Evolutionary conservation across 2,888 invertebrate species (phyloP).

Genomic region (Ophion slaviceki): DNA sequence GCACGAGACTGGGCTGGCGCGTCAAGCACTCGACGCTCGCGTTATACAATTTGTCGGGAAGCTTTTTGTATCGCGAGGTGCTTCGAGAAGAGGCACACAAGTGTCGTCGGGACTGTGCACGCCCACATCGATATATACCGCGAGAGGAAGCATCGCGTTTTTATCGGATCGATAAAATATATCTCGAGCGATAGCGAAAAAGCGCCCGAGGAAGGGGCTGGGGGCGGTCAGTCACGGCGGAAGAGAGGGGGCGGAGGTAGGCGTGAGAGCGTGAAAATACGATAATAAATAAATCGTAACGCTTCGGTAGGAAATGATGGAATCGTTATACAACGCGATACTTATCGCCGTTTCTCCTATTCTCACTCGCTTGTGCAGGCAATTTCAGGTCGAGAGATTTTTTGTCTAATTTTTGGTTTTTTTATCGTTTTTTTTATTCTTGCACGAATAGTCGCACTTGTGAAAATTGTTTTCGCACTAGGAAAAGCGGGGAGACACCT

Average conservation of each 20-base stretch:
- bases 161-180: conserved; percentile 69
- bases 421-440: not conserved
- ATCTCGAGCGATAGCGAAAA: not conserved
- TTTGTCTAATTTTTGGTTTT: not conserved
- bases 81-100: conserved; percentile 42
- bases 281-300: conserved; percentile 57
- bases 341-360: not conserved
- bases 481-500: too few relatives aligned
- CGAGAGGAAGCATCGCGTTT: conserved; percentile 64
- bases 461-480: too few relatives aligned
- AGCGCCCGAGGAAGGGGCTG: not conserved
- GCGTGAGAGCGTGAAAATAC: conserved; percentile 57
- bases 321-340: not conserved
- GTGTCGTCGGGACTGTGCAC: conserved; percentile 9
- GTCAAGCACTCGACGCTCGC: conserved; percentile 15
- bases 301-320: conserved; percentile 1
- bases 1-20: conserved; percentile 4
- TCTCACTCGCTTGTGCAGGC: not conserved
- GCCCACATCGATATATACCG: conserved; percentile 50
- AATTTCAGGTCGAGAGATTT: not conserved
- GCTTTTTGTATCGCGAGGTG: conserved; percentile 30
- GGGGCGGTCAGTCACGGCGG: not conserved
- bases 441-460: too few relatives aligned
- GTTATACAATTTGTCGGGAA: conserved; percentile 52
- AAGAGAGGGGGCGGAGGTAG: not conserved